A percentile compares a stretch with the other conserved stretches of the same genome.
These are phyloP conservation scores for Cynopterus sphinx DNA, from an alignment of 2,797 vertebrate genomes.

Conservation along the genomic window DNA sequence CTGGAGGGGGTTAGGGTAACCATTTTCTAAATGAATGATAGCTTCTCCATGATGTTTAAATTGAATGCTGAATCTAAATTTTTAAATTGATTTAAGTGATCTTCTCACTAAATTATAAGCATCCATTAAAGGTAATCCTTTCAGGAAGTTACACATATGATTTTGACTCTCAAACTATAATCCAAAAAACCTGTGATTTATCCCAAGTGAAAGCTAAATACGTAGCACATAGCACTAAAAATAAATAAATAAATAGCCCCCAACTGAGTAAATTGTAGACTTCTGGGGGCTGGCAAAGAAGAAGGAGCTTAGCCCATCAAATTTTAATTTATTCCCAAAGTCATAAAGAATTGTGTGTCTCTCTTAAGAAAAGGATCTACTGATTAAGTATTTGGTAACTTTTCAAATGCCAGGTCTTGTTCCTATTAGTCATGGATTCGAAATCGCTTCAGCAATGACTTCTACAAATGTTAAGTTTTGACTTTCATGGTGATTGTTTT, in stretches of 20 bases:
- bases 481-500: not conserved
- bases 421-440: not conserved
- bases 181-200: not conserved
- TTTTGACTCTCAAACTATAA: constrained; percentile 45
- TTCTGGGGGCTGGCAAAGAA: not conserved
- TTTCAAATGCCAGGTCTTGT: constrained; percentile 9
- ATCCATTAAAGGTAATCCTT: constrained; percentile 11
- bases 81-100: constrained; percentile 20
- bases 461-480: not conserved
- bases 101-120: not conserved
- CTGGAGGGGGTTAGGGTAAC: not conserved
- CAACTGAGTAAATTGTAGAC: not conserved
- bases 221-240: not conserved
- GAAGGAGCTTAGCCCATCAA: not conserved
- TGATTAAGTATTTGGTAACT: not conserved
- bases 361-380: not conserved
- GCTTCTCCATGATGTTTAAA: not conserved
- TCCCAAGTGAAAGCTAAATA: not conserved
- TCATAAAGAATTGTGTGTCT: not conserved
- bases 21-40: not conserved
- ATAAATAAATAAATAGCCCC: not conserved
- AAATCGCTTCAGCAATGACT: not conserved
- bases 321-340: constrained; percentile 13
- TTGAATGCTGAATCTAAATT: not conserved
- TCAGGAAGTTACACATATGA: not conserved